These are phyloP conservation scores for Conchocele bisecta DNA, from an alignment of 2,888 invertebrate species.

Conservation along the genomic window DNA sequence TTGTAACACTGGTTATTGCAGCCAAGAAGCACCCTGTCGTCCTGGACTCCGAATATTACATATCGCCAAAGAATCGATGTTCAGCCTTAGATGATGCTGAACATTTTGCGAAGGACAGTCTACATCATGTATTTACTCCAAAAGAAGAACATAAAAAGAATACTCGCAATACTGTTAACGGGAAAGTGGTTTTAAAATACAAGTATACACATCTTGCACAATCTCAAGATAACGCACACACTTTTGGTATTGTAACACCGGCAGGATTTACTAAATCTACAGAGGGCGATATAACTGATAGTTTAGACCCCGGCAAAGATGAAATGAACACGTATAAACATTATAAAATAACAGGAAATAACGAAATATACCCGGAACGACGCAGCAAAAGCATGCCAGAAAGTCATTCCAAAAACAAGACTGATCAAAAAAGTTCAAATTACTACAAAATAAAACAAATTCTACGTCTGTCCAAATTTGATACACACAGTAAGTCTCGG, in stretches of 20 bases:
- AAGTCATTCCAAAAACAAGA: conserved; percentile 2
- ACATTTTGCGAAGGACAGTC: conserved; percentile 30
- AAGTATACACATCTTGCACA: too few species aligned
- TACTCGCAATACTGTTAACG: not conserved
- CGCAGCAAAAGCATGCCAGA: conserved; percentile 32
- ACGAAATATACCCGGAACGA: conserved; percentile 1
- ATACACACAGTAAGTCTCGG: not conserved
- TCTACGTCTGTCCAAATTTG: conserved; percentile 42
- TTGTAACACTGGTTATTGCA: too few species aligned
- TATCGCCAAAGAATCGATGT: conserved; percentile 35
- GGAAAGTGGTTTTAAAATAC: not conserved
- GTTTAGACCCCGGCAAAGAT: conserved; percentile 12
- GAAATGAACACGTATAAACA: conserved; percentile 33
- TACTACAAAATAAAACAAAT: conserved; percentile 48
- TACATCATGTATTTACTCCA: conserved; percentile 31
- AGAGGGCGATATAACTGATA: conserved; percentile 5
- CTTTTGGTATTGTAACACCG: conserved; percentile 22
- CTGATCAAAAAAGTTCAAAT: conserved; percentile 26
- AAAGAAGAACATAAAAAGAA: conserved; percentile 1
- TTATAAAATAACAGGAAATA: conserved; percentile 11
- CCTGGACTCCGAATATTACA: conserved; percentile 26
- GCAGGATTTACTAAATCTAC: conserved; percentile 21
- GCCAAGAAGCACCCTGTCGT: conserved; percentile 35
- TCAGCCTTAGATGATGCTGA: conserved; percentile 42
- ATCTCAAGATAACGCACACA: not conserved